Evolutionary conservation across 2,888 invertebrate genomes (phyloP).

Genomic region (Dioctria linearis): DNA sequence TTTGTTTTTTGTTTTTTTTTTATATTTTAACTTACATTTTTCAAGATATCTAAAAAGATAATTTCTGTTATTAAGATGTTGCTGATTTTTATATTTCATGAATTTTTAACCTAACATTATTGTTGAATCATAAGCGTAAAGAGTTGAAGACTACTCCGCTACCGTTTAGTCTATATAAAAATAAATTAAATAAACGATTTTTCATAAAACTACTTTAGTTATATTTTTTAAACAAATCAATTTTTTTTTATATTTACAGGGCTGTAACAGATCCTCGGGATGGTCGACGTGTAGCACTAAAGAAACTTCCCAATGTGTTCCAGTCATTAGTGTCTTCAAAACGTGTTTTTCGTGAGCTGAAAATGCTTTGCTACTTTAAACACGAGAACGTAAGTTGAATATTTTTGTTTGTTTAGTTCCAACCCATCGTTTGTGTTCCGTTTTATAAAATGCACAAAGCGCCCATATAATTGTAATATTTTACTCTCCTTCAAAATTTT

Average conservation of each 20-base stretch:
- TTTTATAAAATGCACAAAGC: neutral
- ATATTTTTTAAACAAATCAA: neutral
- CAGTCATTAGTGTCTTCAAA: constrained; percentile 99
- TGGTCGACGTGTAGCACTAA: constrained; percentile 97
- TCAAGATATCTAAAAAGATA: too few relatives aligned
- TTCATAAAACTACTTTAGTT: too few relatives aligned
- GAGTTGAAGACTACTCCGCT: too few relatives aligned
- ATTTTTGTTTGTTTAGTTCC: neutral
- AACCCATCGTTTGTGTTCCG: neutral
- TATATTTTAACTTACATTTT: too few relatives aligned
- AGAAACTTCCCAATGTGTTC: constrained; percentile 99
- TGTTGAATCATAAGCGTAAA: too few relatives aligned
- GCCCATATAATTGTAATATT: neutral
- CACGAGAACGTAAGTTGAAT: constrained; percentile 95
- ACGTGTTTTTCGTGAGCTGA: constrained; percentile 97
- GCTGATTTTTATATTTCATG: too few relatives aligned
- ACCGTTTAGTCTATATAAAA: too few relatives aligned
- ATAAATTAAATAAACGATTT: too few relatives aligned
- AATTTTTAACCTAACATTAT: too few relatives aligned
- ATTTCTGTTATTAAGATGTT: too few relatives aligned
- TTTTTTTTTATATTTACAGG: constrained; percentile 79
- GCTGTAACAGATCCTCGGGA: constrained; percentile 99
- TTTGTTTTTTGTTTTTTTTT: too few relatives aligned
- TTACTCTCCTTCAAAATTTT: constrained; percentile 3
- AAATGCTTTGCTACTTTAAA: constrained; percentile 99